A percentile compares a stretch with the other conserved stretches of the same genome.
phyloP scores from a whole-genome alignment of 2,797 vertebrate genomes.

The Tragelaphus eurycerus region DNA sequence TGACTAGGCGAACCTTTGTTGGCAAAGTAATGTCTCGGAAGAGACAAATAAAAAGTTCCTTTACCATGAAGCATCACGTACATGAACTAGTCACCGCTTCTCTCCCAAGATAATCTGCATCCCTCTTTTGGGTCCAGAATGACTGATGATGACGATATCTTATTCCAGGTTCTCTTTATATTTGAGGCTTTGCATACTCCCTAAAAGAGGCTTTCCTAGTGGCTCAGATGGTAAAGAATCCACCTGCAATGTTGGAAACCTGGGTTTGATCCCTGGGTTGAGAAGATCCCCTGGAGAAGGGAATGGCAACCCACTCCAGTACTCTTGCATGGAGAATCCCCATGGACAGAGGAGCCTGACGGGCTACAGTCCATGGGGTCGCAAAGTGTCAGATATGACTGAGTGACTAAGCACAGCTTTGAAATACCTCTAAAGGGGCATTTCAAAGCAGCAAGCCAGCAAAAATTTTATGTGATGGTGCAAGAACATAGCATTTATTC shows the following conservation, averaged over 20 bases:
- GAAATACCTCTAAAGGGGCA: not conserved
- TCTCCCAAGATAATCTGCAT: not conserved
- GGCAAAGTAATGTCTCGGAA: not conserved
- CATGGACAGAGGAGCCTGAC: not conserved
- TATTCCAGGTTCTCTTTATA: not conserved
- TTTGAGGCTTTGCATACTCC: not conserved
- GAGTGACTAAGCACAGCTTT: not conserved
- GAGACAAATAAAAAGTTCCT: not conserved
- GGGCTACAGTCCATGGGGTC: not conserved
- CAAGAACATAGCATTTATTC: not conserved
- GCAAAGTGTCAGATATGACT: not conserved
- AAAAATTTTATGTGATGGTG: not conserved
- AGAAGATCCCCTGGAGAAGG: not conserved
- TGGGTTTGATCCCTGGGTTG: not conserved
- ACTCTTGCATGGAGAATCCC: not conserved
- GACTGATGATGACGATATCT: not conserved
- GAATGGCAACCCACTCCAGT: not conserved
- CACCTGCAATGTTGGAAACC: not conserved
- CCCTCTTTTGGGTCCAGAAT: not conserved
- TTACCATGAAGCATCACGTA: rapidly evolving
- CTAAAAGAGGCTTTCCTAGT: not conserved
- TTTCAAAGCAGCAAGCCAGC: not conserved
- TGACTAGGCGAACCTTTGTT: no score
- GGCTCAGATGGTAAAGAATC: not conserved
- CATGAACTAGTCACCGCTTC: not conserved